These are phyloP conservation scores for Enhydra lutris DNA, from an alignment of 2,113 vertebrate genomes.

Conservation along the genomic window DNA sequence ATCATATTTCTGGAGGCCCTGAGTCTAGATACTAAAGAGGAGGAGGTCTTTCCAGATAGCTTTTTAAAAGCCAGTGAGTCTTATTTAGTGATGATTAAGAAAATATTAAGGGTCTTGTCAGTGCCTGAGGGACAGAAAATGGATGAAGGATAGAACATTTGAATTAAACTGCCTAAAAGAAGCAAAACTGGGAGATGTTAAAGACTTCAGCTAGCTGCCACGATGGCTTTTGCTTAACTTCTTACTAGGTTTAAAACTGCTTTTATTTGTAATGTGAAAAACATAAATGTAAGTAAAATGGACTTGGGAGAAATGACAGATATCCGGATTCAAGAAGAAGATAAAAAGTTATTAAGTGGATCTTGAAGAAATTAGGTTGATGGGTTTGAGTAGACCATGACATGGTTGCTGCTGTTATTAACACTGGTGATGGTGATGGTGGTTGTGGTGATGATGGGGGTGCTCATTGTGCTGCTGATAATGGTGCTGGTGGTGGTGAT, in stretches of 20 bases:
- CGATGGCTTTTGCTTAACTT: not conserved
- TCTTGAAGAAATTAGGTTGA: not conserved
- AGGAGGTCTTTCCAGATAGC: not conserved
- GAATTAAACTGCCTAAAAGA: not conserved
- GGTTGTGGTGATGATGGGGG: fast-evolving
- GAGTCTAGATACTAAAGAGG: not conserved
- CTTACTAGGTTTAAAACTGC: not conserved
- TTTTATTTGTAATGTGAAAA: not conserved
- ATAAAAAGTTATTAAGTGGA: not conserved
- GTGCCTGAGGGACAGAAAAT: not conserved
- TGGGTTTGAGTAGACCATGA: not conserved
- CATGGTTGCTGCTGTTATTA: not conserved
- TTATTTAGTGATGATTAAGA: not conserved
- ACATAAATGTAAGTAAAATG: not conserved
- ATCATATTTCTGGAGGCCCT: not conserved
- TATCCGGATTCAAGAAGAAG: not conserved
- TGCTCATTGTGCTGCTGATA: fast-evolving
- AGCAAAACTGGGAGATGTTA: not conserved
- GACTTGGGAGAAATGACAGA: not conserved
- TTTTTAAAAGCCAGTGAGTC: not conserved
- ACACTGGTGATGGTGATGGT: not conserved
- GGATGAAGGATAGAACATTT: not conserved
- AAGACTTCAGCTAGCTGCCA: not conserved
- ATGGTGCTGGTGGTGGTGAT: fast-evolving
- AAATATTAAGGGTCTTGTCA: not conserved